These are phyloP conservation scores for Syngnathus floridae DNA, from an alignment of 2,113 vertebrate species.

Conservation along the genomic window DNA sequence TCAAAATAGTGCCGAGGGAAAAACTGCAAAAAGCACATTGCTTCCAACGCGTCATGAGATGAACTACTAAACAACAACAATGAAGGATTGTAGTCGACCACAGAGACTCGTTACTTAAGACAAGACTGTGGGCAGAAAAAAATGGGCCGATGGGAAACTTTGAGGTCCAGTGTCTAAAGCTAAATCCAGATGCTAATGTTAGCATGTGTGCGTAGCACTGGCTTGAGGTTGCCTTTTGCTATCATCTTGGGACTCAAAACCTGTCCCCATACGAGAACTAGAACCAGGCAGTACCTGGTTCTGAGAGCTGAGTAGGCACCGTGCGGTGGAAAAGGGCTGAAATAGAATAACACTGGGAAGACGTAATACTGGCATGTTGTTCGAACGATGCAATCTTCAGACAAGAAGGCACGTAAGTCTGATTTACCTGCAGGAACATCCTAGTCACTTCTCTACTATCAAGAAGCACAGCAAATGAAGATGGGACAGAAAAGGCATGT, in stretches of 20 bases:
- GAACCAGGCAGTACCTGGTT: neutral
- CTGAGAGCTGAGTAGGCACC: neutral
- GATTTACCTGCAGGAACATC: slow-evolving; percentile 92
- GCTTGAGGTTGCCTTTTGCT: neutral
- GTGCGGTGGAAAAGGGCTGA: neutral
- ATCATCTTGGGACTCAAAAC: neutral
- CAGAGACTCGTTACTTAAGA: neutral
- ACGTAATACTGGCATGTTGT: slow-evolving; percentile 81
- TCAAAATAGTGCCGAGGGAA: neutral
- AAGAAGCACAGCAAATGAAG: slow-evolving; percentile 88
- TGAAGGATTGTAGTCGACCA: neutral
- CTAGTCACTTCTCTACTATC: slow-evolving; percentile 99
- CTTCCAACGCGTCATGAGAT: neutral
- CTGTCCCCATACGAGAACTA: neutral
- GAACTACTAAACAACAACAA: neutral
- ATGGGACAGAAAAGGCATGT: slow-evolving; percentile 93
- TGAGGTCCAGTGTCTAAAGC: neutral
- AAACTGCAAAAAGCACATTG: neutral
- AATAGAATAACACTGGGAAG: slow-evolving; percentile 73
- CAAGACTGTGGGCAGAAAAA: neutral
- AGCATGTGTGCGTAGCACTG: neutral
- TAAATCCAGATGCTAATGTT: neutral
- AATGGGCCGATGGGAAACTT: neutral
- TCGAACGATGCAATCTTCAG: slow-evolving; percentile 79
- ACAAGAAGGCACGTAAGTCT: slow-evolving; percentile 65